A percentile compares a stretch with the other conserved stretches of the same genome.
Conservation (phyloP, 2,113 vertebrate genomes). For the Python bivittatus region DNA sequence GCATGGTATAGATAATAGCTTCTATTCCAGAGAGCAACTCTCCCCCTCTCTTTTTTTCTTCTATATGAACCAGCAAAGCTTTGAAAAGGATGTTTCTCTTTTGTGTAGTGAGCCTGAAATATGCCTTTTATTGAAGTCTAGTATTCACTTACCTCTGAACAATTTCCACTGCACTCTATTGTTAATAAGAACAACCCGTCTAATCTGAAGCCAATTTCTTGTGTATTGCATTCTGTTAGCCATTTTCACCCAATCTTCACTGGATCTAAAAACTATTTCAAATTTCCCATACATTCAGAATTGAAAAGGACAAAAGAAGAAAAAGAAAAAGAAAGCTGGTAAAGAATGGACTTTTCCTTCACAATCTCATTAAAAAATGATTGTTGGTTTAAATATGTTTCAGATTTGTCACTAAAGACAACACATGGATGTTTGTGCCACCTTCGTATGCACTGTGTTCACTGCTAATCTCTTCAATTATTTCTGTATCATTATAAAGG, state of each 20-base stretch:
- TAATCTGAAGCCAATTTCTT: conserved; percentile 61
- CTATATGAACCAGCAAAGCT: not conserved
- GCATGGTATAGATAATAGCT: not conserved
- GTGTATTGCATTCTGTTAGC: conserved; percentile 50
- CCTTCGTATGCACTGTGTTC: not conserved
- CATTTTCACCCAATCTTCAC: conserved; percentile 52
- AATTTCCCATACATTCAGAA: conserved; percentile 49
- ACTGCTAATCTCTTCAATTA: conserved; percentile 30
- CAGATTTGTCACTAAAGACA: conserved; percentile 45
- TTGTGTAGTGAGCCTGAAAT: conserved; percentile 14
- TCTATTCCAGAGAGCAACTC: not conserved
- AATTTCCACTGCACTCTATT: conserved; percentile 35
- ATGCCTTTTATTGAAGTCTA: conserved; percentile 51
- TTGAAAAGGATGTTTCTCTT: conserved; percentile 21
- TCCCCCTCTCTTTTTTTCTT: not conserved
- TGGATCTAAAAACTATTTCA: conserved; percentile 24
- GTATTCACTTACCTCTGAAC: conserved; percentile 12
- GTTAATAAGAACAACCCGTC: conserved; percentile 17
- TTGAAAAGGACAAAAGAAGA: conserved; percentile 11
- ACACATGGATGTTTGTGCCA: not conserved
- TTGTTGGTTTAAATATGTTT: conserved; percentile 42
- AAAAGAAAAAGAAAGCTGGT: not conserved
- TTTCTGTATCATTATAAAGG: conserved; percentile 25
- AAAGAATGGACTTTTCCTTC: conserved; percentile 34
- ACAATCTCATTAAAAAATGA: conserved; percentile 36